phyloP scores from a whole-genome alignment of 1,140 invertebrate species.

The Lutraria rhynchaena region DNA sequence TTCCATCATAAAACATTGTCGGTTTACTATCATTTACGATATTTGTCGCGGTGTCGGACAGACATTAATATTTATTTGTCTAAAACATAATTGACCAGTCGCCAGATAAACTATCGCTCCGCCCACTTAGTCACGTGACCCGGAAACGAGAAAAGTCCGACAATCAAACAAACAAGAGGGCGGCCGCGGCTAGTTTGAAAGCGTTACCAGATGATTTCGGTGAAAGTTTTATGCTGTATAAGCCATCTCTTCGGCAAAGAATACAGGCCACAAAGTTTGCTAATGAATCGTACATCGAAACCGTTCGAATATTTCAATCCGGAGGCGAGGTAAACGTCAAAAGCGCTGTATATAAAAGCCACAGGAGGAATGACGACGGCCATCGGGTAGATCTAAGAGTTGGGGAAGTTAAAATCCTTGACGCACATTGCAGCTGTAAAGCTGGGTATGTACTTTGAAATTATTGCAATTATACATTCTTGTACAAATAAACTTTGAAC shows the following conservation, averaged over 20 bases:
- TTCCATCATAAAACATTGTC: too few relatives aligned
- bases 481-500: too few relatives aligned
- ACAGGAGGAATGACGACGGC: not conserved
- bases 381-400: not conserved
- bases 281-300: not conserved
- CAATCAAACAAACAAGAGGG: too few relatives aligned
- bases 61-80: too few relatives aligned
- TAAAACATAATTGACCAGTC: too few relatives aligned
- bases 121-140: too few relatives aligned
- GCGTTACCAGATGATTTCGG: conserved; percentile 1
- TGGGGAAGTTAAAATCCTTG: not conserved
- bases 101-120: too few relatives aligned
- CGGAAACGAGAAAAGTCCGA: too few relatives aligned
- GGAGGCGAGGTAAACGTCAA: not conserved
- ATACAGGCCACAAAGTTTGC: not conserved
- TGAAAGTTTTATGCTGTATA: conserved; percentile 11
- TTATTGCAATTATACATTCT: too few relatives aligned
- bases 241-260: not conserved
- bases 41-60: too few relatives aligned
- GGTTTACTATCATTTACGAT: too few relatives aligned
- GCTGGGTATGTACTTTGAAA: too few relatives aligned
- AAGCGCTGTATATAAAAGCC: not conserved
- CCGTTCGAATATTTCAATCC: not conserved
- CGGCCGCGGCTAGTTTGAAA: not conserved
- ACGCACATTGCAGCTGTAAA: conserved; percentile 3